Base-by-base conservation (phyloP, 2,797 vertebrate species). In the Garrulus glandarius region DNA sequence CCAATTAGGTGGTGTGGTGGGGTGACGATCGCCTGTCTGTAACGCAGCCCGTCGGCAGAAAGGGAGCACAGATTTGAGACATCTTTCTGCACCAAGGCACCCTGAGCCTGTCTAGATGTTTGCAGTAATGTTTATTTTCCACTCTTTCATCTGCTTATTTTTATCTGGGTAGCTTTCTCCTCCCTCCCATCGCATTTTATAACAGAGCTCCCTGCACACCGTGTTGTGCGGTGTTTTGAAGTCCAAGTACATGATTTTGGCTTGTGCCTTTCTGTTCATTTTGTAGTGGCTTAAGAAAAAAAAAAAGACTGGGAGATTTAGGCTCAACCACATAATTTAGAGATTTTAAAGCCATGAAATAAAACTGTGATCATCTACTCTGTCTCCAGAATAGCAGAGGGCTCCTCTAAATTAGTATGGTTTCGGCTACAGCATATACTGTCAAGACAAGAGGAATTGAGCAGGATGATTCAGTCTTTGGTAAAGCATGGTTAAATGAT, bases 161-260 rank as follows among this genome's bases (percentile, higher is more conserved):
- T 74, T 60, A 44, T 53, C 41, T 27, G 56, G 53, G 7, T 18
- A 17, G 36, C 30, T 79, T 67, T 50, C 37, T 46, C 0, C 9
- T 65, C 63, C 39, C 34, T 78, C 36, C 29, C 39, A 30, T 80
- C 44, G 1, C 6, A 2, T 59, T 86, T 87, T 63, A 2, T 55
- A 61, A 3, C 29, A 5, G 34, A 39, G 46, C 29, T 75, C 24
- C 2, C 0, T 24, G 24, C 49, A 14, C 24, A 9, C 8, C 0
- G 0, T 27, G 22, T 34, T 2, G 1, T 13, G 26, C 0, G 0
- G 22, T 26, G 57, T 43, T 85, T 90, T 49, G 77, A 67, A 88
- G 76, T 20, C 46, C n/a, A 34, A 43, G 50, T 43, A 10, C 0
- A 0, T 17, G 47, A 16, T 63, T 92, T 76, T 7, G 6, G 10